Evolutionary conservation across 1,140 invertebrate species (phyloP).

Genomic region (Agrypnia vestita): DNA sequence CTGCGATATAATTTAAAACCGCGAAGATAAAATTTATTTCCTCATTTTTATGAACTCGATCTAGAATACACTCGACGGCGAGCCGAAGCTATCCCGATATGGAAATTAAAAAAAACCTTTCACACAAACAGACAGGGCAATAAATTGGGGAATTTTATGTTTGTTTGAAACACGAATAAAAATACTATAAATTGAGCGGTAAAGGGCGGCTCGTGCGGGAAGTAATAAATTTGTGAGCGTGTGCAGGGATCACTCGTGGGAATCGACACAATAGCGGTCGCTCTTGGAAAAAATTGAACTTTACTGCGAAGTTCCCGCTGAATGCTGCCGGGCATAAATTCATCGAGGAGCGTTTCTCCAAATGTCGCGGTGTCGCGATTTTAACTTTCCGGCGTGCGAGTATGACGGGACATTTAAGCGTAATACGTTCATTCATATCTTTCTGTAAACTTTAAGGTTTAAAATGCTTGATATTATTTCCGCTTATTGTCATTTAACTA

Average conservation of each 20-base stretch:
- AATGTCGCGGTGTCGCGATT: neutral
- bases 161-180: constrained; percentile 58
- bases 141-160: constrained; percentile 58
- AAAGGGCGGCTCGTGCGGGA: constrained; percentile 42
- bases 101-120: neutral
- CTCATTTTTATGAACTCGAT: too few relatives aligned
- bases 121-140: constrained; percentile 10
- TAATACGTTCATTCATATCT: too few relatives aligned
- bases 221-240: constrained; percentile 59
- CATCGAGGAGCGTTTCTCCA: constrained; percentile 1
- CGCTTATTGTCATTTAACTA: too few relatives aligned
- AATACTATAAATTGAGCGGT: constrained; percentile 57
- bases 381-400: neutral
- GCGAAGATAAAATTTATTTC: too few relatives aligned
- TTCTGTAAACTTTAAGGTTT: too few relatives aligned
- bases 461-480: too few relatives aligned
- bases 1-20: too few relatives aligned
- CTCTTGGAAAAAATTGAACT: constrained; percentile 60
- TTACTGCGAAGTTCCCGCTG: constrained; percentile 51
- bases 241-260: constrained; percentile 60
- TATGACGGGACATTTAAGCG: too few relatives aligned
- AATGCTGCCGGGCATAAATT: constrained; percentile 35
- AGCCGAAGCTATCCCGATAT: too few relatives aligned
- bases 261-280: constrained; percentile 59
- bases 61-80: too few relatives aligned